Conservation (phyloP, 2,113 vertebrate genomes). For the Psammodynastes pulverulentus region DNA sequence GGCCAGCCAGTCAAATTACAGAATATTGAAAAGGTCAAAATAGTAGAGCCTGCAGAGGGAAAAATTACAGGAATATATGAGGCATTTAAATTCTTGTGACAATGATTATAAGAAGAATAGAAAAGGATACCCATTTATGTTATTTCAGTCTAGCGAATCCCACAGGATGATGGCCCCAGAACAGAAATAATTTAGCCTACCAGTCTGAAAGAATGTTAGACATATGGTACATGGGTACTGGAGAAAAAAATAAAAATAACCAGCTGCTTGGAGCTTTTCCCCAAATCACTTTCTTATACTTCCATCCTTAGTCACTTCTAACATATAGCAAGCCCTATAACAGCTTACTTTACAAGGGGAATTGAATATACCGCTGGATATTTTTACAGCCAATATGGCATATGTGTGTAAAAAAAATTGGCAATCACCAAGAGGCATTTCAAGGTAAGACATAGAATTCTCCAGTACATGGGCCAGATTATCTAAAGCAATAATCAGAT, state of each 20-base stretch:
- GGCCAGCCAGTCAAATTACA: slow-evolving; percentile 78
- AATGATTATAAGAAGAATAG: slow-evolving; percentile 75
- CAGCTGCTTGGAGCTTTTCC: neutral
- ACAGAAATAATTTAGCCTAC: slow-evolving; percentile 53
- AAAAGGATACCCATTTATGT: slow-evolving; percentile 68
- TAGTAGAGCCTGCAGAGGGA: slow-evolving; percentile 63
- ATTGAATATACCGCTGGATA: neutral
- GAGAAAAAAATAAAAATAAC: slow-evolving; percentile 23
- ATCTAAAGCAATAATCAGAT: neutral
- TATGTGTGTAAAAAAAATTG: neutral
- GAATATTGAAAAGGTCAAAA: slow-evolving; percentile 83
- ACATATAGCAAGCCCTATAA: neutral
- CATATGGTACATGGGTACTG: slow-evolving; percentile 20
- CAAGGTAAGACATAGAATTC: neutral
- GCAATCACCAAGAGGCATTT: neutral
- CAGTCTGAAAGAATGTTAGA: slow-evolving; percentile 35
- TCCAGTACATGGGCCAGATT: neutral
- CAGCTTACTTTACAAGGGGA: neutral
- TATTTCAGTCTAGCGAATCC: slow-evolving; percentile 69
- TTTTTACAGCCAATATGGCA: neutral
- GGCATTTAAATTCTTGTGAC: slow-evolving; percentile 81
- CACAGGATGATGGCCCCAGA: slow-evolving; percentile 40
- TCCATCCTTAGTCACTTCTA: neutral
- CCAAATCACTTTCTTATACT: neutral
- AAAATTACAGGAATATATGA: slow-evolving; percentile 80